phyloP scores from a whole-genome alignment of 2,888 invertebrate genomes.

The Apamea anceps region DNA sequence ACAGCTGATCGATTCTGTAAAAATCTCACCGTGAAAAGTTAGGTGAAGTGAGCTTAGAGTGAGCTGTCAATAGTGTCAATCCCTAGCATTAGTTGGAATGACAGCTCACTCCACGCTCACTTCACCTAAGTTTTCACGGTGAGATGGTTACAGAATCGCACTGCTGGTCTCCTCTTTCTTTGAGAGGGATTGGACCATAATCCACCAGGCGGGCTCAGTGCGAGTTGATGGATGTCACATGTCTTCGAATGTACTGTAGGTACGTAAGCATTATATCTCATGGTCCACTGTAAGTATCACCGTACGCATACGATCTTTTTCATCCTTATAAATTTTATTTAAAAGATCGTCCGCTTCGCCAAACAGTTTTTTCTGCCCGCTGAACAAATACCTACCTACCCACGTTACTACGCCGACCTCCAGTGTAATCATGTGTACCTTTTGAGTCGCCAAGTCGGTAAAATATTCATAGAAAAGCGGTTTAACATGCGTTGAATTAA shows the following conservation, averaged over 20 bases:
- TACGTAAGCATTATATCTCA: background rate
- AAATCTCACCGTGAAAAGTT: too few relatives aligned
- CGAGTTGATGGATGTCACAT: background rate
- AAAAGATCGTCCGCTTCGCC: constrained; percentile 1
- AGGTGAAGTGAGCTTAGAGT: too few relatives aligned
- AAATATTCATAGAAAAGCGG: constrained; percentile 52
- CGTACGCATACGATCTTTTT: background rate
- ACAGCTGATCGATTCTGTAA: background rate
- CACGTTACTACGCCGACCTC: constrained; percentile 7
- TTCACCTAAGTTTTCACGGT: too few relatives aligned
- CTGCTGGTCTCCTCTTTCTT: background rate
- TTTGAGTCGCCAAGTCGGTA: constrained; percentile 42
- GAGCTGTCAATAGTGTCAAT: too few relatives aligned
- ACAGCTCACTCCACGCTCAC: too few relatives aligned
- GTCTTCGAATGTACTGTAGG: background rate
- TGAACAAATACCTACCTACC: constrained; percentile 25
- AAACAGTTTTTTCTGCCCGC: constrained; percentile 17
- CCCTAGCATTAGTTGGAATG: too few relatives aligned
- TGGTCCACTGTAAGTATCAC: background rate
- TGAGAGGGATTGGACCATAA: background rate
- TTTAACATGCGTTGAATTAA: constrained; percentile 30
- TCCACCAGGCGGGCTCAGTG: background rate
- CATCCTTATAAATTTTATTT: background rate
- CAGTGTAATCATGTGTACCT: constrained; percentile 42
- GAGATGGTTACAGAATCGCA: too few relatives aligned